Percentiles rank a stretch among this genome's conserved stretches.
phyloP scores from a whole-genome alignment of 2,888 invertebrate species.

The Sclerodermus sp. region DNA sequence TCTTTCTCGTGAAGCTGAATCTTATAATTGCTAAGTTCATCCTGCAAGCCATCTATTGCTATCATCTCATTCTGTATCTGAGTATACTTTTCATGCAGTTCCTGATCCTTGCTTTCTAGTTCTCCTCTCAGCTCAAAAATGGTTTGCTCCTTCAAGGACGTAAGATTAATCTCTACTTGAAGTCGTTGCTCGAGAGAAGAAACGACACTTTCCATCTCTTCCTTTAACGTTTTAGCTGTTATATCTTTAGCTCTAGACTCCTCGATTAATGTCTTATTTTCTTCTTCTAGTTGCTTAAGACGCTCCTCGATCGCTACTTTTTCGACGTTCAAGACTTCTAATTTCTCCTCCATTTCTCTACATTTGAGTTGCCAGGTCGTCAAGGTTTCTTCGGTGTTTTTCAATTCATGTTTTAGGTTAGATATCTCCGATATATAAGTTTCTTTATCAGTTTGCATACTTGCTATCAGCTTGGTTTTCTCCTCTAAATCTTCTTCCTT shows the following conservation, averaged over 20 bases:
- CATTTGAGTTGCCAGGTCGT: constrained; percentile 48
- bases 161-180: constrained; percentile 24
- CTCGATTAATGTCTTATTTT: constrained; percentile 51
- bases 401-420: constrained; percentile 34
- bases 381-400: constrained; percentile 37
- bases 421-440: constrained; percentile 28
- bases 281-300: constrained; percentile 57
- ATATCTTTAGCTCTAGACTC: constrained; percentile 35
- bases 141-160: constrained; percentile 37
- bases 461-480: constrained; percentile 55
- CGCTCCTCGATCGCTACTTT: constrained; percentile 61
- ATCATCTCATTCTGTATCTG: constrained; percentile 38
- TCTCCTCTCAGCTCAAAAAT: constrained; percentile 32
- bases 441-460: constrained; percentile 13
- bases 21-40: constrained; percentile 60
- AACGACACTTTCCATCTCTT: constrained; percentile 59
- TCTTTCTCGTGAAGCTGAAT: constrained; percentile 60
- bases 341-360: constrained; percentile 41
- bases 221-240: constrained; percentile 42
- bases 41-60: constrained; percentile 50
- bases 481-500: constrained; percentile 42
- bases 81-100: constrained; percentile 37
- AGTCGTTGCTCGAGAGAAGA: constrained; percentile 53
- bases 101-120: constrained; percentile 52
- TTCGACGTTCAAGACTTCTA: constrained; percentile 43